Base-by-base conservation (phyloP, 2,113 vertebrate genomes). In the Actenoides lindsayi region DNA sequence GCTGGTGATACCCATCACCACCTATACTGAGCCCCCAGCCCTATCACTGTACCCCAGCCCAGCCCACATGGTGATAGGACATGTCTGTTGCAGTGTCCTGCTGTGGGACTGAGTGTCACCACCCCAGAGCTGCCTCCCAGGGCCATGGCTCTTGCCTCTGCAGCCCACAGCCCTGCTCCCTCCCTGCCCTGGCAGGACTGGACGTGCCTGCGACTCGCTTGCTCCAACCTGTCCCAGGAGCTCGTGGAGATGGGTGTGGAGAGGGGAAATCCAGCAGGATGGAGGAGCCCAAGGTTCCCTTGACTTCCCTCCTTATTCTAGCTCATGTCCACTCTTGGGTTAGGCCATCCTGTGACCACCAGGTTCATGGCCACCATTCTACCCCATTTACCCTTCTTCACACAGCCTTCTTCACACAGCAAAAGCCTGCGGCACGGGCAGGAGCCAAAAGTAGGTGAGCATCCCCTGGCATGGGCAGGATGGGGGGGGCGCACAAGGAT, bases 11-110 rank as follows among this genome's bases (percentile, higher is more conserved):
- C 9, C 20, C 8, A 28, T 28, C 33, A 37, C 56, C 13, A 18
- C 50, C 46, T n/a, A 10, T 44, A 57, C 9, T 1, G 1, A 48
- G 37, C 15, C 65, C 65, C 41, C 90, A 88, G 56, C 28, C 68
- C 44, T 54, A 56, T 6, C 62, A 30, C 51, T 0, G 0, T 94
- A 44, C 50, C 84, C 50, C 48, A 62, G 44, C 35, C 31, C 0
- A 0, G 44, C 35, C 31, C 0, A 0, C 4, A 2, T 8, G 37
- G 46, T 37, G 28, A 20, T 62, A 59, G 65, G 57, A 63, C 37
- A 33, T 5, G 3, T 8, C 33, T 11, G 1, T 42, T 6, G 1
- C 60, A 13, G 19, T 2, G 2, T 30, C 39, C 69, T 48, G 30
- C 46, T 44, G 31, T 9, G 8, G 15, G 25, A 37, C 19, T 60